Evolutionary conservation across 2,797 vertebrate species (phyloP).

Genomic region (Pipistrellus kuhlii): DNA sequence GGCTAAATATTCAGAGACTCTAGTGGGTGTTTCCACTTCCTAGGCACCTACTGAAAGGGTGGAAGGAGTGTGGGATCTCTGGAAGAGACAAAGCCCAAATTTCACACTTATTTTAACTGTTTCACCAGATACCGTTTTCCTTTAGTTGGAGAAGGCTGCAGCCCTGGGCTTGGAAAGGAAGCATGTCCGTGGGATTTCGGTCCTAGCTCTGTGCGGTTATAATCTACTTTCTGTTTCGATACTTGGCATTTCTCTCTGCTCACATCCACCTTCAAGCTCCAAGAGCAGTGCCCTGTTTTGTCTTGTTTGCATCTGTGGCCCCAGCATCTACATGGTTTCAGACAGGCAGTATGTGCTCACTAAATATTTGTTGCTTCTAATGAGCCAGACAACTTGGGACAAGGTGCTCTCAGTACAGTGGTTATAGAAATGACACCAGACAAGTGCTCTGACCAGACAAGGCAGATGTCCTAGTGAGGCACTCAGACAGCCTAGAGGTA

Average conservation of each 20-base stretch:
- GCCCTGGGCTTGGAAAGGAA: neutral
- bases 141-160: neutral
- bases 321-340: neutral
- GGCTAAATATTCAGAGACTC: conserved; percentile 39
- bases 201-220: neutral
- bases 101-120: conserved; percentile 20
- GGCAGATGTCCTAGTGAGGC: neutral
- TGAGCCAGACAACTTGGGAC: neutral
- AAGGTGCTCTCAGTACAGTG: neutral
- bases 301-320: neutral
- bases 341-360: neutral
- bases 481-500: neutral
- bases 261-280: neutral
- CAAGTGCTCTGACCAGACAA: neutral
- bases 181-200: neutral
- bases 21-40: neutral
- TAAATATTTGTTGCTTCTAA: neutral
- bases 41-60: conserved; percentile 32
- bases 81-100: conserved; percentile 28
- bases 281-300: neutral
- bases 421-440: neutral
- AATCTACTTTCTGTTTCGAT: neutral
- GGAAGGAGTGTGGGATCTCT: conserved; percentile 31
- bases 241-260: neutral
- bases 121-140: neutral